Conservation (phyloP, 2,797 vertebrate genomes). For the Tarsius wallacei region DNA sequence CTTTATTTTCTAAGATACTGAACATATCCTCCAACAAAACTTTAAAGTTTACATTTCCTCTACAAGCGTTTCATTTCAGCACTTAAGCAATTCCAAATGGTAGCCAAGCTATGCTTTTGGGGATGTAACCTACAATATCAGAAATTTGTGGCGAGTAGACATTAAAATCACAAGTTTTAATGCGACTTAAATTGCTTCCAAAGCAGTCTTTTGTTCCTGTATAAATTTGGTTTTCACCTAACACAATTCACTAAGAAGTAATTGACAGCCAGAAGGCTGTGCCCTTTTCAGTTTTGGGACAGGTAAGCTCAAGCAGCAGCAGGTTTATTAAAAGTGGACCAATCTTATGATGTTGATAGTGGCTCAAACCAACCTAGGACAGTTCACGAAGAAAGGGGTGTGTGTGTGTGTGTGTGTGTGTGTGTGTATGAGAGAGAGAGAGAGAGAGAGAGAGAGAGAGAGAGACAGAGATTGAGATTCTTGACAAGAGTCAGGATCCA, state of each 20-base stretch:
- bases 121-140: background rate
- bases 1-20: constrained; percentile 51
- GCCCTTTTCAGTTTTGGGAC: background rate
- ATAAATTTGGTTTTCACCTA: background rate
- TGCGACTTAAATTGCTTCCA: constrained; percentile 42
- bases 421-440: background rate
- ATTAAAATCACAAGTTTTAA: constrained; percentile 43
- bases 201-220: background rate
- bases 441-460: background rate
- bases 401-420: background rate
- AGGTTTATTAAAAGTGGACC: background rate
- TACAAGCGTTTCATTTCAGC: background rate
- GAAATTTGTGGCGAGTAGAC: background rate
- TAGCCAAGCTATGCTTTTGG: background rate
- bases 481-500: background rate
- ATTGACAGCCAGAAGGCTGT: background rate
- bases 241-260: background rate
- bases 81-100: background rate
- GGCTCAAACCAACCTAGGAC: background rate
- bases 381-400: background rate
- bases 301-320: background rate
- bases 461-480: background rate
- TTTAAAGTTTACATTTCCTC: constrained; percentile 23
- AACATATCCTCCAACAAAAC: background rate
- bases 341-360: background rate